Evolutionary conservation across 2,113 vertebrate species (phyloP), one percentile per base, ranked within the genome.

Genomic region (Platycercus adscitus): DNA sequence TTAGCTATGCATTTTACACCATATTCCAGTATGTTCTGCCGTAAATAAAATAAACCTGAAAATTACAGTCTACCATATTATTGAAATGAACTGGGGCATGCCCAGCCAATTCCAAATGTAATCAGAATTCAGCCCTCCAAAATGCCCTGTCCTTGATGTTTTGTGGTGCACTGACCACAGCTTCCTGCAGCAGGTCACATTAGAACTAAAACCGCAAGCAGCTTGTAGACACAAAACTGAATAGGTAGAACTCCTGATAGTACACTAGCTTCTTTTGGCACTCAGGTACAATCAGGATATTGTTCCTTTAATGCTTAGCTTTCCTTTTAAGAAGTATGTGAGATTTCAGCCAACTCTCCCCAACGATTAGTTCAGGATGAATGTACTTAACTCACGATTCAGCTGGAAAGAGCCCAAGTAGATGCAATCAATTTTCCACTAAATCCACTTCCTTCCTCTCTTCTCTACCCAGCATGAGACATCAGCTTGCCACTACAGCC

Each of bases 361-460:
- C 73, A 91, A 95, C 31, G 41, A 97, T 97, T 97, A 97, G 95
- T 95, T 97, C 93, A 97, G 96, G 94, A 95, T 96, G 96, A 97
- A 96, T 95, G 91, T 97, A 94, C 91, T 97, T 97, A 96, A 94
- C 94, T 96, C 96, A 95, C 89, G 90, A 95, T 96, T 97, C 94
- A 89, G 71, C 95, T 97, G 96, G 95, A 97, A 94, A 72, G 72
- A 95, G 61, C 85, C 93, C 96, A 97, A 96, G 77, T 97, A 95
- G 94, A 97, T 97, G 95, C 86, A 97, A 97, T 97, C 95, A 95
- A 97, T 96, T 97, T 97, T 97, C 88, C 92, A 82, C 91, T 95
- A 96, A 97, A 90, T 94, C 95, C 93, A 92, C 86, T 97, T 97
- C 97, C 97, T 96, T 97, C 95, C 96, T 93, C 76, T 92, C 80